Conservation (phyloP, 2,113 vertebrate species). For the Phylloscopus whistleri region DNA sequence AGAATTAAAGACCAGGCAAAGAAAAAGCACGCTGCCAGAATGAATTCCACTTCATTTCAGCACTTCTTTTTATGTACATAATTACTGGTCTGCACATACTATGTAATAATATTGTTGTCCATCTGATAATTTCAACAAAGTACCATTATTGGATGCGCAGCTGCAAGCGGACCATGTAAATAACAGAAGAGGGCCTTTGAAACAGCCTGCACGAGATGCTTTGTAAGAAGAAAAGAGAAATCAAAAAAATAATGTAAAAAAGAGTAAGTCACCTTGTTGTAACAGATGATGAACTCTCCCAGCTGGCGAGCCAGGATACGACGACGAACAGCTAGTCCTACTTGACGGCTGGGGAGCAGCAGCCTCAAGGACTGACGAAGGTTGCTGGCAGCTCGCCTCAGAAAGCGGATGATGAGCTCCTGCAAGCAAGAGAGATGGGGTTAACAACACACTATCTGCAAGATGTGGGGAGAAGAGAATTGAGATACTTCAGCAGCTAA, state of each 20-base stretch:
- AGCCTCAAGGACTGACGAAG: conserved; percentile 84
- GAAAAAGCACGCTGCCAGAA: neutral
- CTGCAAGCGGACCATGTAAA: neutral
- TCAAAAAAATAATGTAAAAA: neutral
- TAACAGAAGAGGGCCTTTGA: neutral
- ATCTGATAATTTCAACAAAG: neutral
- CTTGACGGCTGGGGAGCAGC: conserved; percentile 78
- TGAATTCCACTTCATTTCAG: neutral
- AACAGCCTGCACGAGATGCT: neutral
- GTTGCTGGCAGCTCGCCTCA: conserved; percentile 88
- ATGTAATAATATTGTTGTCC: neutral
- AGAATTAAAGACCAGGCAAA: neutral
- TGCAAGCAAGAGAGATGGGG: conserved; percentile 51
- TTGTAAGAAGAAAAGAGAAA: neutral
- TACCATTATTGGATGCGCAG: neutral
- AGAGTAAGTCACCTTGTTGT: conserved; percentile 81
- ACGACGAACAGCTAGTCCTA: conserved; percentile 81
- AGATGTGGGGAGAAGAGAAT: neutral
- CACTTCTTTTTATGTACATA: neutral
- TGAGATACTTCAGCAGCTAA: neutral
- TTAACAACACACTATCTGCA: neutral
- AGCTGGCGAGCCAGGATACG: conserved; percentile 87
- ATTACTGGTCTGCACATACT: neutral
- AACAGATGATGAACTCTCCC: conserved; percentile 86
- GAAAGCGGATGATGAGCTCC: conserved; percentile 92